phyloP scores from a whole-genome alignment of 2,797 vertebrate genomes.

The Propithecus perrieri region DNA sequence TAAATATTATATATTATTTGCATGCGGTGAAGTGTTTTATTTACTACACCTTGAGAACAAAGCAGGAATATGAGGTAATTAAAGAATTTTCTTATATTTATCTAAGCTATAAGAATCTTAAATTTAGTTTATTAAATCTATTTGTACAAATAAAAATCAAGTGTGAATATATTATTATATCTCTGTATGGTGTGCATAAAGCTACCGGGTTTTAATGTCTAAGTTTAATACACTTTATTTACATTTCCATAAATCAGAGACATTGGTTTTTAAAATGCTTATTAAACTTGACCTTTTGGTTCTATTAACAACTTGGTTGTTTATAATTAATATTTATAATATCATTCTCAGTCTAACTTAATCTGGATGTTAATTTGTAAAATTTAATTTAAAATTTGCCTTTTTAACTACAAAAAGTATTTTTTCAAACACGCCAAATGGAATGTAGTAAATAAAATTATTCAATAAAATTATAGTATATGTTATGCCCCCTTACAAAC shows the following conservation, averaged over 20 bases:
- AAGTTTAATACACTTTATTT: not conserved
- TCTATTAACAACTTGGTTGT: not conserved
- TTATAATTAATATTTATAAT: not conserved
- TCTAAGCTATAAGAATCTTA: not conserved
- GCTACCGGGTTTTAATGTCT: not conserved
- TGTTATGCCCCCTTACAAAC: not conserved
- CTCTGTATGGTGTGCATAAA: not conserved
- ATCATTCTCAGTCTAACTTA: not conserved
- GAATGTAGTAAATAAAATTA: not conserved
- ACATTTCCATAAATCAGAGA: not conserved
- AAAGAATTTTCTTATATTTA: not conserved
- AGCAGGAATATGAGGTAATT: not conserved
- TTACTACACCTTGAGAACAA: not conserved
- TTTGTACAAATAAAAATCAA: not conserved
- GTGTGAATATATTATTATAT: not conserved
- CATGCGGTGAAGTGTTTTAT: not conserved
- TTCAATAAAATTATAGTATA: not conserved
- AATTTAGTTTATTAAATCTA: not conserved
- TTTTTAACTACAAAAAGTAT: not conserved
- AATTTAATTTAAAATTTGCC: not conserved
- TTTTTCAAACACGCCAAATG: not conserved
- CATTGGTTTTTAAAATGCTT: not conserved
- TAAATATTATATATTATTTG: not conserved
- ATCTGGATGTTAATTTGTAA: not conserved
- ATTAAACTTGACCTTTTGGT: not conserved